phyloP scores from a whole-genome alignment of 1,140 invertebrate genomes.

The Heliothis virescens region DNA sequence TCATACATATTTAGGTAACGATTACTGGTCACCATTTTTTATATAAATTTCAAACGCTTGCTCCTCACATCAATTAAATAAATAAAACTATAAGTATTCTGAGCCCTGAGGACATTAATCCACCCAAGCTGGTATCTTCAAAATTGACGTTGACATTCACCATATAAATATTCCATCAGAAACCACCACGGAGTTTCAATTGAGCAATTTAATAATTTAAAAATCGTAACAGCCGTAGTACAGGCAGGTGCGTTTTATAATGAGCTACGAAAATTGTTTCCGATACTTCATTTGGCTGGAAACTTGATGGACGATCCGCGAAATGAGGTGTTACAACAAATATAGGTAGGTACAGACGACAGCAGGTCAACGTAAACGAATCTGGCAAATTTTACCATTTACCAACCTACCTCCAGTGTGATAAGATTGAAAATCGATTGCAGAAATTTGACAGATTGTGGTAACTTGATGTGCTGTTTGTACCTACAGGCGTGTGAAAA shows the following conservation, averaged over 20 bases:
- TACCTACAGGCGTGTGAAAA: slow-evolving; percentile 39
- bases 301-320: slow-evolving; percentile 26
- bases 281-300: slow-evolving; percentile 23
- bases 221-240: slow-evolving; percentile 13
- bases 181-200: not conserved
- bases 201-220: slow-evolving; percentile 39
- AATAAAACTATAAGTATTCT: not conserved
- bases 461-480: too few species aligned
- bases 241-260: slow-evolving; percentile 20
- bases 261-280: slow-evolving; percentile 34
- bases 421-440: too few species aligned
- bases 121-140: not conserved
- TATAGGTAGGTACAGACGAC: too few species aligned
- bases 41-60: too few species aligned
- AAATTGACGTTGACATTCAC: not conserved
- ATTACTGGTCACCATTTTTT: too few species aligned
- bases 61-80: not conserved
- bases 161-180: not conserved
- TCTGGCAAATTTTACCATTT: too few species aligned
- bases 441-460: too few species aligned
- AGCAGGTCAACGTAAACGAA: too few species aligned
- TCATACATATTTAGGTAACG: too few species aligned
- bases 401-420: too few species aligned
- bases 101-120: slow-evolving; percentile 1
- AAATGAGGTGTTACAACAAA: slow-evolving; percentile 40